Evolutionary conservation across 2,113 vertebrate genomes (phyloP), one percentile per base, ranked within the genome.

Genomic region (Chaetodon trifascialis): DNA sequence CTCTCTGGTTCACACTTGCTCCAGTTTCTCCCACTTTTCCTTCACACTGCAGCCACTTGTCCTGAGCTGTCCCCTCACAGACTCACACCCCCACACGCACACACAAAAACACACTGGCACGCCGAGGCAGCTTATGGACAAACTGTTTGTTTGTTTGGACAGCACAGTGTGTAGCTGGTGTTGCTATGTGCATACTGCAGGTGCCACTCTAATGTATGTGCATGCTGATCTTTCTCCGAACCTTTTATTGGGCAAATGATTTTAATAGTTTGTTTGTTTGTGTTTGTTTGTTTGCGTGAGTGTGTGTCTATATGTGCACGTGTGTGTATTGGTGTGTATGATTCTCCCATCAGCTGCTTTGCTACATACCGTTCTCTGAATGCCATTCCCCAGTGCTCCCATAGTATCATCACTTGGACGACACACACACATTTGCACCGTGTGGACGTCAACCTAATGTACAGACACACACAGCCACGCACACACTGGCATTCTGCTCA

Each of bases 21-120:
- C 92, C 80, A 88, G 91, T 95, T 93, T 93, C 94, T 91, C 81
- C 85, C 91, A 92, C 93, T 93, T 90, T 92, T 92, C 79, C 80
- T 91, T 93, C 85, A 74, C 86, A 77, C 85, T 30, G 56, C 42
- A 58, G 55, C 79, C 87, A 58, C 69, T 85, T 82, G 71, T 74
- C 73, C 38, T 23, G 65, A 16, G 10, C 84, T 65, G 62, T 68
- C 17, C 36, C 79, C 44, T 74, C 73, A 52, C 74, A 66, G 38
- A 56, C 81, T 82, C 64, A 46, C 23, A 3, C 12, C 23, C 55
- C 11, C n/a, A 30, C 58, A 63, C 60, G 44, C 25, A 46, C 72
- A 63, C 63, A 64, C 59, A 58, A 10, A 44, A 49, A 30, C 30
- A 30, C 30, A 30, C 30, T 30, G 2, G 30, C 64, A 65, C 52